phyloP scores from a whole-genome alignment of 2,113 vertebrate species.

The Aepyceros melampus region DNA sequence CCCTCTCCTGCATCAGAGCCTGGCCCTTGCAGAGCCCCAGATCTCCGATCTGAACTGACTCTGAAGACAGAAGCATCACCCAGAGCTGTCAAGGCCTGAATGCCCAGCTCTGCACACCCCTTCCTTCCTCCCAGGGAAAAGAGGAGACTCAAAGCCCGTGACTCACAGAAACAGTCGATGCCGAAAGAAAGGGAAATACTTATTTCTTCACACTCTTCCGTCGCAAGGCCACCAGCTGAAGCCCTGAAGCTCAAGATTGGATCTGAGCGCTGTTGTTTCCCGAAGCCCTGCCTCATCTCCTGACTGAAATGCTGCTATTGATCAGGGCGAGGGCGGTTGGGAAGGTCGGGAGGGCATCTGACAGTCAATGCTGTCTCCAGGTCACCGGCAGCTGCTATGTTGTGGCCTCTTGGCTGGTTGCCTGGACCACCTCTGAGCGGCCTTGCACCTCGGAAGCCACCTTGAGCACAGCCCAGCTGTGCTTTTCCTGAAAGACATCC shows the following conservation, averaged over 20 bases:
- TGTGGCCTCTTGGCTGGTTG: background rate
- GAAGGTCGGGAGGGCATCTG: background rate
- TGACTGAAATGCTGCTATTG: background rate
- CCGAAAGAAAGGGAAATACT: background rate
- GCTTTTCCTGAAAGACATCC: background rate
- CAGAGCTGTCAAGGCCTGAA: background rate
- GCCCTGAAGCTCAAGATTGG: background rate
- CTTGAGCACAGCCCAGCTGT: background rate
- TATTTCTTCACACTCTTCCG: background rate
- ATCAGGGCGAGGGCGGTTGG: background rate
- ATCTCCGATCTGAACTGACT: background rate
- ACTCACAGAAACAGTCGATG: background rate
- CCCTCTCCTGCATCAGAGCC: background rate
- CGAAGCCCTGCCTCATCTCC: background rate
- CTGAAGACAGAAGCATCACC: background rate
- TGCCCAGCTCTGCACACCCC: rapidly evolving
- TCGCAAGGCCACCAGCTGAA: background rate
- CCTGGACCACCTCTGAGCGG: background rate
- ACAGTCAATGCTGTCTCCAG: background rate
- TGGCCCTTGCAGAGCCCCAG: background rate
- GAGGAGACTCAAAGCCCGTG: background rate
- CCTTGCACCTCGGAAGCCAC: no score
- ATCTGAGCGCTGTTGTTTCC: background rate
- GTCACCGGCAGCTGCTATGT: background rate
- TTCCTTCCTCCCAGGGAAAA: background rate